Evolutionary conservation across 2,888 invertebrate species (phyloP), one percentile per base, ranked within the genome.

Genomic region (Philereme vetulata): DNA sequence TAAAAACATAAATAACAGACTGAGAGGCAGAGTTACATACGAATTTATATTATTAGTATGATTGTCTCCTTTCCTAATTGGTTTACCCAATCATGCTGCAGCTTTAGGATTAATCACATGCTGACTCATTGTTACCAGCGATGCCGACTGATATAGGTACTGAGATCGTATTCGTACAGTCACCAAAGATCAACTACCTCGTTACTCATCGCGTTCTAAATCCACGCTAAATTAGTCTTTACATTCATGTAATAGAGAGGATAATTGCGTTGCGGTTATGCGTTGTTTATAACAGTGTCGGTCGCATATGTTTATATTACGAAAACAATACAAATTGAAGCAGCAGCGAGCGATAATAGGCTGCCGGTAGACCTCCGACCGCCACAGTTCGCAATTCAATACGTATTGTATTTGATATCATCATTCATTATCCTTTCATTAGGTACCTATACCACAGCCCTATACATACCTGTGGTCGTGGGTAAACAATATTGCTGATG

Each of bases 311-410:
- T 68, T 73, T 75, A 62, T 62, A 71, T 72, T 78, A 67, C 61
- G 66, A 70, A 77, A 78, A 81, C 76, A 80, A 79, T 77, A 76
- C 71, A 69, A 67, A 80, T 77, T 77, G 75, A 74, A 76, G 68
- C 70, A 66, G 51, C 40, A 67, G 61, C 60, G 46, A 64, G 55
- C 56, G 64, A 66, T 68, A 60, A 60, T 53, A 56, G 56, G 36
- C 43, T 9, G 42, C 48, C 11, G 38, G 45, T 5, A 51, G 54
- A 51, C 53, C 54, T 47, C 34, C 47, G 51, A 54, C 62, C 51
- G 44, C 46, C 35, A 43, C 42, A 56, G 50, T 60, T 52, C 11
- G 55, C 46, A 50, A 60, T 64, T 21, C 21, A 21, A 21, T 21
- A 21, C 2, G 21, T 21, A 21, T 21, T 21, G 21, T 21, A 21